Conservation (phyloP, 2,113 vertebrate genomes). For the Sciurus niger region DNA sequence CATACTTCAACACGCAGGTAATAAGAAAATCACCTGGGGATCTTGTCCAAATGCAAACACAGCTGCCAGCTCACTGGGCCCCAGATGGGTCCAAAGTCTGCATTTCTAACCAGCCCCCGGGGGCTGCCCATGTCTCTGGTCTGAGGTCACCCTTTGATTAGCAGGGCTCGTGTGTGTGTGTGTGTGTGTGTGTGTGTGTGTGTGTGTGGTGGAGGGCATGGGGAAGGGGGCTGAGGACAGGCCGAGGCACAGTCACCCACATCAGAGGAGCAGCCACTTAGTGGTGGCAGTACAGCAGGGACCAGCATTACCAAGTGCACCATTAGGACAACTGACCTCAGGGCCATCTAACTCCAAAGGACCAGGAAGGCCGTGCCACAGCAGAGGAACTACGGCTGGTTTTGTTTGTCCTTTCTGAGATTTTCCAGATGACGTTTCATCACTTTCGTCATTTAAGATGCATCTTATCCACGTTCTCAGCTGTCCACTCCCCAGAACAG, state of each 20-base stretch:
- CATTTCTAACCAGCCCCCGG: constrained; percentile 10
- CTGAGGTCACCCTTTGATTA: constrained; percentile 7
- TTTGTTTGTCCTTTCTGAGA: background rate
- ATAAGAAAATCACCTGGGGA: background rate
- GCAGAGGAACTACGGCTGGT: background rate
- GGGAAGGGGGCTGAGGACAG: background rate
- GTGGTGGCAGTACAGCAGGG: background rate
- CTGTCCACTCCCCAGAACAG: background rate
- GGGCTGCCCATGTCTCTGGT: background rate
- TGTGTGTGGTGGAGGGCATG: too few relatives aligned
- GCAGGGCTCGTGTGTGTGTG: background rate
- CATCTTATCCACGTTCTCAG: constrained; percentile 10
- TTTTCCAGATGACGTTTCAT: background rate
- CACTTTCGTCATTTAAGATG: constrained; percentile 30
- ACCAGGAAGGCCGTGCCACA: background rate
- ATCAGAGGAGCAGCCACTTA: background rate
- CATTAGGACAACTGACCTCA: background rate
- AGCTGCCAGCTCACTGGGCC: background rate
- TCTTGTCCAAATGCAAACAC: background rate
- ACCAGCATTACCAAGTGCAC: background rate
- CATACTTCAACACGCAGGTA: background rate
- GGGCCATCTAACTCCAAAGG: background rate
- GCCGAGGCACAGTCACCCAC: background rate
- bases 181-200: too few relatives aligned
- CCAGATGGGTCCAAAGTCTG: background rate